phyloP scores from a whole-genome alignment of 2,888 invertebrate genomes.

The Cremastinae sp. region DNA sequence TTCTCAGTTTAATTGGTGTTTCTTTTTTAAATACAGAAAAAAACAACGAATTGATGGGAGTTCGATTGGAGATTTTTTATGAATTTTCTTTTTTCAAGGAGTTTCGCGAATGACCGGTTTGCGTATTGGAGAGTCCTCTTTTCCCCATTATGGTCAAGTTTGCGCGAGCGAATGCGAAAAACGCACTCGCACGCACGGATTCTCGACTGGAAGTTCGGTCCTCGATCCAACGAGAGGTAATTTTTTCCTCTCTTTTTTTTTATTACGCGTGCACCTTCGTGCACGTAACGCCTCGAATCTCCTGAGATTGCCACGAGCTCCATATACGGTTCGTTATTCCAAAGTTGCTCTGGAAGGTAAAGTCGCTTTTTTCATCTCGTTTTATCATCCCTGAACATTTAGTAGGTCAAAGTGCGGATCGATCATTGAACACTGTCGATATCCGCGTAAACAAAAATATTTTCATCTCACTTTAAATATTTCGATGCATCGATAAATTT shows the following conservation, averaged over 20 bases:
- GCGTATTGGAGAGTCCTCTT: constrained; percentile 44
- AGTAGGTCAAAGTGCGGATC: constrained; percentile 52
- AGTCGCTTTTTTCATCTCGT: constrained; percentile 41
- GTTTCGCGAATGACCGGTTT: constrained; percentile 49
- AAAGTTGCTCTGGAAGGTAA: constrained; percentile 71
- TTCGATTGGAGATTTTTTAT: constrained; percentile 3
- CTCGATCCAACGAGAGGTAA: constrained; percentile 47
- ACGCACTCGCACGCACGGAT: constrained; percentile 48
- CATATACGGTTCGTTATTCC: constrained; percentile 73
- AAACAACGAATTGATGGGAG: constrained; percentile 21
- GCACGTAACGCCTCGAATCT: constrained; percentile 15
- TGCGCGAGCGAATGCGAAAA: constrained; percentile 10
- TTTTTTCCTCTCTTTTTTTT: neutral
- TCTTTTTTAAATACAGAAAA: constrained; percentile 23
- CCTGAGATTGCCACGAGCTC: constrained; percentile 44
- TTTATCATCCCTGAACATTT: constrained; percentile 18
- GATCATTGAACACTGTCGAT: constrained; percentile 3
- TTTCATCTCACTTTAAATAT: too few species aligned
- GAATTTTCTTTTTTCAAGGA: constrained; percentile 24
- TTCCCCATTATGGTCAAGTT: constrained; percentile 62
- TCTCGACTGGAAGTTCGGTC: constrained; percentile 50
- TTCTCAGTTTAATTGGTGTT: constrained; percentile 37
- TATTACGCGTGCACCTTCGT: constrained; percentile 2
- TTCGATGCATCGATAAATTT: too few species aligned
- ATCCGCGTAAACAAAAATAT: too few species aligned